These are phyloP conservation scores for Tachyglossus aculeatus DNA, from an alignment of 2,797 vertebrate species.

Conservation along the genomic window DNA sequence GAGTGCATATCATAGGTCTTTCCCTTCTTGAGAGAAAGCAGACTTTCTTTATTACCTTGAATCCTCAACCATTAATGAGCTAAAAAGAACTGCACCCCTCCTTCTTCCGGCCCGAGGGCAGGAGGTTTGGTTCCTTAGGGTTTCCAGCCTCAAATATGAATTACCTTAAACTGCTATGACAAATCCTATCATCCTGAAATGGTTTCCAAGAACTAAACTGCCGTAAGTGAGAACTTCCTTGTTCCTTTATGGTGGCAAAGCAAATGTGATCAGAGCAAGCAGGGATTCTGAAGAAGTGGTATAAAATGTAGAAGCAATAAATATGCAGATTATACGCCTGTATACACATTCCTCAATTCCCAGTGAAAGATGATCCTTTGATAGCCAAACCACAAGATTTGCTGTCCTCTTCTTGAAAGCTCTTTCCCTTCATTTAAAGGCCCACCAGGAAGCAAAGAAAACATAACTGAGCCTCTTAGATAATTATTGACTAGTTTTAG, in stretches of 20 bases:
- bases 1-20: neutral
- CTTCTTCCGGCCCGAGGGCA: neutral
- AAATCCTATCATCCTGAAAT: neutral
- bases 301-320: slow-evolving; percentile 18
- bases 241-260: neutral
- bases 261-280: slow-evolving; percentile 40
- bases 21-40: neutral
- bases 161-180: neutral
- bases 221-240: slow-evolving; percentile 7
- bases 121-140: neutral
- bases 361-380: slow-evolving; percentile 43
- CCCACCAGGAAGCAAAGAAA: slow-evolving; percentile 56
- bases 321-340: neutral
- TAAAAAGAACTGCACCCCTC: neutral
- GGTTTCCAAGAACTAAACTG: neutral
- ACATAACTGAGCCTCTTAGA: slow-evolving; percentile 54
- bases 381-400: slow-evolving; percentile 8
- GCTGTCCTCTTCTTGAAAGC: neutral
- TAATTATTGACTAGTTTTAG: slow-evolving; percentile 63
- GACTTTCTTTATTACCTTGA: neutral
- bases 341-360: slow-evolving; percentile 32
- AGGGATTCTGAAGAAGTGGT: slow-evolving; percentile 39
- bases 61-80: neutral
- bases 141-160: neutral
- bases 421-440: slow-evolving; percentile 52